phyloP scores from a whole-genome alignment of 2,888 invertebrate species.

The Theristus sp. region DNA sequence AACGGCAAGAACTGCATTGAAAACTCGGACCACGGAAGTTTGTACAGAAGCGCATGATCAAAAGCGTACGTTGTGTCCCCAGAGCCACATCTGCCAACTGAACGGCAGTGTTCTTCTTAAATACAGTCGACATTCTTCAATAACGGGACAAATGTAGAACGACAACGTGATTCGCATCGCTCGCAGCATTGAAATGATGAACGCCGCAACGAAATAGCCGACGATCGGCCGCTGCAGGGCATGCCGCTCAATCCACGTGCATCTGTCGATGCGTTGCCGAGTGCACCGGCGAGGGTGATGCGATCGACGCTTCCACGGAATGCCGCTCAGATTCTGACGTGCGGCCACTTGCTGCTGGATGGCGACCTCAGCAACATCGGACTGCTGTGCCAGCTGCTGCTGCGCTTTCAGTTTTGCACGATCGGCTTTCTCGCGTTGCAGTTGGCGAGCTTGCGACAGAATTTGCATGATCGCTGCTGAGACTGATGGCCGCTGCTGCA shows the following conservation, averaged over 20 bases:
- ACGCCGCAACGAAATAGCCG: conserved; percentile 4
- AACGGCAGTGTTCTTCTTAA: background rate
- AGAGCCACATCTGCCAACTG: background rate
- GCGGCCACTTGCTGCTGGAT: background rate
- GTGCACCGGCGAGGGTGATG: conserved; percentile 2
- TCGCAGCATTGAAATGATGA: background rate
- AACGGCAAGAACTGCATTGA: too few relatives aligned
- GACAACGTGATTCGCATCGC: conserved; percentile 5
- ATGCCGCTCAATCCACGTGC: conserved; percentile 2
- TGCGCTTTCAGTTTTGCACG: too few relatives aligned
- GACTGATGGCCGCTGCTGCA: too few relatives aligned
- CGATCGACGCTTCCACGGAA: background rate
- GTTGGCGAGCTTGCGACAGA: too few relatives aligned
- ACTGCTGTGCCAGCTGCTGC: too few relatives aligned
- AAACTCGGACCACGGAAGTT: too few relatives aligned
- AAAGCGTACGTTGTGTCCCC: background rate
- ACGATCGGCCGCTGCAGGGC: conserved; percentile 1
- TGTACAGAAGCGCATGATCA: too few relatives aligned
- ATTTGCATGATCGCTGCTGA: too few relatives aligned
- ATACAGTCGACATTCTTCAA: conserved; percentile 1
- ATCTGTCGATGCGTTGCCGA: background rate
- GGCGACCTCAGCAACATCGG: too few relatives aligned
- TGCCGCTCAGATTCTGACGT: background rate
- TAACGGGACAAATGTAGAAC: conserved; percentile 5
- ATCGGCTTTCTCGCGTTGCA: too few relatives aligned